phyloP scores from a whole-genome alignment of 2,888 invertebrate species.

The Noctua comes region DNA sequence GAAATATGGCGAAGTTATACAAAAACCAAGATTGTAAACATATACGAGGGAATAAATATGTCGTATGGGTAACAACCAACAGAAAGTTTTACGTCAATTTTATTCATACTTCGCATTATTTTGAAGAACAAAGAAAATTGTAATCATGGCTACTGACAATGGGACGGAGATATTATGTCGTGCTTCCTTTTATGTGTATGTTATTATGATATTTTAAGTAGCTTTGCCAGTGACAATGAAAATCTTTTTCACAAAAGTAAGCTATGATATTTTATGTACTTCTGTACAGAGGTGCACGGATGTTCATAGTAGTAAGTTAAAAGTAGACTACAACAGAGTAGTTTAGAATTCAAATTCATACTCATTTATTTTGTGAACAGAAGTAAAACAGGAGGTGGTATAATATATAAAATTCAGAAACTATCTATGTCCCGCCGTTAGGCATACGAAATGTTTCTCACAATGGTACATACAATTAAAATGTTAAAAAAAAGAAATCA shows the following conservation, averaged over 20 bases:
- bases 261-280: background rate
- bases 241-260: background rate
- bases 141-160: constrained; percentile 9
- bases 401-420: too few relatives aligned
- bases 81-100: constrained; percentile 54
- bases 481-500: too few relatives aligned
- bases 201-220: background rate
- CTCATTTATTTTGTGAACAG: too few relatives aligned
- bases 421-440: too few relatives aligned
- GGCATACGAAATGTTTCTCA: too few relatives aligned
- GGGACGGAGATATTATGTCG: background rate
- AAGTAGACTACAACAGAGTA: background rate
- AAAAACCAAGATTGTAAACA: constrained; percentile 44
- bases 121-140: constrained; percentile 27
- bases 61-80: constrained; percentile 14
- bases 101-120: constrained; percentile 52
- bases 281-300: background rate
- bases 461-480: too few relatives aligned
- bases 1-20: constrained; percentile 44
- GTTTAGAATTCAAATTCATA: too few relatives aligned
- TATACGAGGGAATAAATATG: constrained; percentile 43
- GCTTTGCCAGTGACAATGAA: background rate
- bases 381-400: too few relatives aligned
- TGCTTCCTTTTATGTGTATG: background rate
- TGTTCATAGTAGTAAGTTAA: background rate